phyloP scores from a whole-genome alignment of 1,140 invertebrate genomes.

The Tetragonula clypearis region DNA sequence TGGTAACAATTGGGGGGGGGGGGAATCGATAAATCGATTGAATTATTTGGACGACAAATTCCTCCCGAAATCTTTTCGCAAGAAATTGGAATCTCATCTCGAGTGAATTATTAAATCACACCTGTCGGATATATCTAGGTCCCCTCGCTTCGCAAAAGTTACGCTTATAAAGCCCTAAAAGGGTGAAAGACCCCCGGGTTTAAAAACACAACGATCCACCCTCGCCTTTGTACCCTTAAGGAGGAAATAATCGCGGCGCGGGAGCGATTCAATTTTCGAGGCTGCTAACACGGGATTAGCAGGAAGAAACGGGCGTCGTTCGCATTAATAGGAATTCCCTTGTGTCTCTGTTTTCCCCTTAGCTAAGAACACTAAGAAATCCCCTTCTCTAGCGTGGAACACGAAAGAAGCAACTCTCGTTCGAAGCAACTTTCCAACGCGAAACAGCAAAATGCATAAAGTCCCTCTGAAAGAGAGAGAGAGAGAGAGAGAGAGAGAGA shows the following conservation, averaged over 20 bases:
- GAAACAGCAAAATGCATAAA: too few relatives aligned
- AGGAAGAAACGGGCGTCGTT: constrained; percentile 26
- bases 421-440: too few relatives aligned
- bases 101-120: too few relatives aligned
- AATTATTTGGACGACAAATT: too few relatives aligned
- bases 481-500: too few relatives aligned
- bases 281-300: constrained; percentile 27
- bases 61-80: too few relatives aligned
- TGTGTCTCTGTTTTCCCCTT: background rate
- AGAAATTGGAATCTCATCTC: too few relatives aligned
- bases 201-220: background rate
- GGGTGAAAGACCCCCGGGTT: background rate
- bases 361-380: background rate
- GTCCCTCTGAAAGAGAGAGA: background rate
- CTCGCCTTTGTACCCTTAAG: background rate
- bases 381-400: background rate
- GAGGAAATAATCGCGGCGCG: constrained; percentile 27
- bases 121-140: too few relatives aligned
- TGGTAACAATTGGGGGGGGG: too few relatives aligned
- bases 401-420: too few relatives aligned
- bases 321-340: constrained; percentile 50
- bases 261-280: constrained; percentile 25
- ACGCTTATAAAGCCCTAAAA: background rate
- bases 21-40: too few relatives aligned
- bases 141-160: background rate